Conservation (phyloP, 2,113 vertebrate genomes). For the Acrocephalus arundinaceus region DNA sequence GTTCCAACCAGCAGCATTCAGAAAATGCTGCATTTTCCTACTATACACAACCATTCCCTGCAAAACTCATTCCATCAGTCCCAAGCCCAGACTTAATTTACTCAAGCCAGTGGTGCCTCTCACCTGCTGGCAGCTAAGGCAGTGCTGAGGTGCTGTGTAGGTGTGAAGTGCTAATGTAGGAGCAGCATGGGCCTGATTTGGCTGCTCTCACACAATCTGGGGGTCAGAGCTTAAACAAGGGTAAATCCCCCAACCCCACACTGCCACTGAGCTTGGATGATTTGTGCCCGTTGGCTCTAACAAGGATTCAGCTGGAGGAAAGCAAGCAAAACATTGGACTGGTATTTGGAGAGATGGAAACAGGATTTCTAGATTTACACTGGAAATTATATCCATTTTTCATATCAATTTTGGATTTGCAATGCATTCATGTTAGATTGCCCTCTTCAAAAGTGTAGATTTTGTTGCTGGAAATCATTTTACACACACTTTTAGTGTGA, state of each 20-base stretch:
- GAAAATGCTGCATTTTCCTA: not conserved
- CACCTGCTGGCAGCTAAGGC: not conserved
- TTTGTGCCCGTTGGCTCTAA: rapidly evolving
- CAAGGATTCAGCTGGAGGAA: not conserved
- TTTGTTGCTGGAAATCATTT: not conserved
- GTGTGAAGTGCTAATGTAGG: rapidly evolving
- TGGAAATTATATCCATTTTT: not conserved
- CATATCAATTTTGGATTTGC: not conserved
- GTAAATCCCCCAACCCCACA: not conserved
- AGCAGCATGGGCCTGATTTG: not conserved
- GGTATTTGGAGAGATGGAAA: not conserved
- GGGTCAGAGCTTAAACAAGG: not conserved
- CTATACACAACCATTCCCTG: rapidly evolving
- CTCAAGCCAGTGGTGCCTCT: not conserved
- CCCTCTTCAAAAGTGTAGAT: not conserved
- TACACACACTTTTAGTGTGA: not conserved
- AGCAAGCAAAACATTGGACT: not conserved
- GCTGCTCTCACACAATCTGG: not conserved
- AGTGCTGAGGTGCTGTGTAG: rapidly evolving
- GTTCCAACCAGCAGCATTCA: not conserved
- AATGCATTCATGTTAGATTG: not conserved
- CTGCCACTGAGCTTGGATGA: rapidly evolving
- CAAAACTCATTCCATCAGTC: not conserved
- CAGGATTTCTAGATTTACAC: not conserved
- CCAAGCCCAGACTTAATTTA: not conserved